Evolutionary conservation across 2,113 vertebrate species (phyloP), one percentile per base, ranked within the genome.

Genomic region (Mandrillus leucophaeus): DNA sequence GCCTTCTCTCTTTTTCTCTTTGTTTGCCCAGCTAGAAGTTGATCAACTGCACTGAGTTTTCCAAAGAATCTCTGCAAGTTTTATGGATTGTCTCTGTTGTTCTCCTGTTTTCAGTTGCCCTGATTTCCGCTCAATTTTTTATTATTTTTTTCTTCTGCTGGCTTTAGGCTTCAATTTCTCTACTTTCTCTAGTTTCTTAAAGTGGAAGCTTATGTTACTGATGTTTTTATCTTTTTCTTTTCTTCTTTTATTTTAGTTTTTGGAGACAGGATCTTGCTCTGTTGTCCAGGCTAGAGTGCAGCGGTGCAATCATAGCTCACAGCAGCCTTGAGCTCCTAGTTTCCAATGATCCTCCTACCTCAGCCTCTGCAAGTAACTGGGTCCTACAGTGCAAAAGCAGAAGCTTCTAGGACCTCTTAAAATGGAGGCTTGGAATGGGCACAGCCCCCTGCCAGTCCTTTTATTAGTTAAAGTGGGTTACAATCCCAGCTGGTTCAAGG

Each of bases 391-490:
- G 5, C 5, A 16, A 48, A 75, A 66, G 61, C 52, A 45, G n/a
- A 35, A 18, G 50, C 50, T 55, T 23, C 55, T 30, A 18, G 90
- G 30, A 25, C 18, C 17, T 23, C 12, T 7, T 12, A n/a, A 8
- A 17, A 32, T 0, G 0, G 2, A 43, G 22, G 22, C 57, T 45
- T 35, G 45, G 14, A 3, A 20, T 10, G 32, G 48, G n/a, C 55
- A 50, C 35, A 18, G 11, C 59, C 10, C 35, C 20, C 9, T 32
- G 50, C 22, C 61, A 64, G 59, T 14, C 6, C 6, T 25, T 9
- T 45, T 79, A 8, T 48, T 52, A 32, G 48, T 8, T 22, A 18
- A 50, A 25, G 59, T 13, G 23, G 25, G 59, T 20, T 20, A 30
- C 17, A n/a, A 18, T n/a, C 75, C 50, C 82, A 64, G 52, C 27